Percentiles rank a stretch among this genome's conserved stretches.
phyloP scores from a whole-genome alignment of 2,113 vertebrate species.

The Nothocercus nigrocapillus region DNA sequence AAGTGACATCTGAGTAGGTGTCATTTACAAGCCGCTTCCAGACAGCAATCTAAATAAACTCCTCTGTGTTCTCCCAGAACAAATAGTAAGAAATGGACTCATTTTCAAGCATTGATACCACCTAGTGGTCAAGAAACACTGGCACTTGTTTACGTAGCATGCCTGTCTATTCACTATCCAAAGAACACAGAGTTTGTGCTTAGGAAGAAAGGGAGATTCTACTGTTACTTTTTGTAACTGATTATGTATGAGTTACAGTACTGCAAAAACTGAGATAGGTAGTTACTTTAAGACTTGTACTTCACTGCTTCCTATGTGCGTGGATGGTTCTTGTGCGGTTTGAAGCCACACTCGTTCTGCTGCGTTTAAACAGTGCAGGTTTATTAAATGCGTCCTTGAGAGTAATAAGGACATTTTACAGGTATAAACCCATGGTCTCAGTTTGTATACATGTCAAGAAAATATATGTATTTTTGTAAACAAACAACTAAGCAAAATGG shows the following conservation, averaged over 20 bases:
- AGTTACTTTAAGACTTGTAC: background rate
- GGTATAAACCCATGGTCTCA: background rate
- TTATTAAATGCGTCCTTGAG: background rate
- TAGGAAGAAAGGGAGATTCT: background rate
- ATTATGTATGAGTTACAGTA: background rate
- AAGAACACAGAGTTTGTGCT: background rate
- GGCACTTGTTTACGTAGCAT: background rate
- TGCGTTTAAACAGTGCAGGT: background rate
- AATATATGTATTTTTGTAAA: background rate
- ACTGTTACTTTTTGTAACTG: background rate
- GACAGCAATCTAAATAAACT: background rate
- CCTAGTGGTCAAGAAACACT: slow-evolving; percentile 53
- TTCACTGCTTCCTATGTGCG: background rate
- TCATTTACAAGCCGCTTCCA: background rate
- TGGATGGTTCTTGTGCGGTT: background rate
- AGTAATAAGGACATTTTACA: background rate
- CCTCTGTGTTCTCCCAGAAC: background rate
- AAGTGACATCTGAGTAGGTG: slow-evolving; percentile 3
- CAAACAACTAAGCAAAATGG: background rate
- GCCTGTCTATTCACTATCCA: background rate
- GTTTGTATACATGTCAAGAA: background rate
- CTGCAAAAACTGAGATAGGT: background rate
- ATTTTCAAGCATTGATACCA: slow-evolving; percentile 55
- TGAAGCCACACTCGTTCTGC: background rate
- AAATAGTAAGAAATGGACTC: background rate